Percentiles rank a stretch among this genome's conserved stretches.
These are phyloP conservation scores for Oryzaephilus surinamensis DNA, from an alignment of 1,140 invertebrate genomes.

Conservation along the genomic window DNA sequence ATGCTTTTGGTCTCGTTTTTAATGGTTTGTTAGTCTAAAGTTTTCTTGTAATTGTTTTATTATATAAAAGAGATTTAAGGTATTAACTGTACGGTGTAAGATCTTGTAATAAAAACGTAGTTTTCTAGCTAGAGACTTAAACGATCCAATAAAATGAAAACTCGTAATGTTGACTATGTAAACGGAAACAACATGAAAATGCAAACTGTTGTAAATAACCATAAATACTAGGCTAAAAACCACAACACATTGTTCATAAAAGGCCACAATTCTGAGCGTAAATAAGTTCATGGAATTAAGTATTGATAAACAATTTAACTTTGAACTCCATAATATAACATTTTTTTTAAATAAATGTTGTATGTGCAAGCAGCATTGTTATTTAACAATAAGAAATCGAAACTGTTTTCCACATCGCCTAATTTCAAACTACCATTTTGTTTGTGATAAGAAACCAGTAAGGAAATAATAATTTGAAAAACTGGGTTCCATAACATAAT, in stretches of 20 bases:
- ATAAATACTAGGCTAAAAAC: conserved; percentile 12
- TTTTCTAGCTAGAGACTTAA: too few relatives aligned
- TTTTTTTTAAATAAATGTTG: neutral
- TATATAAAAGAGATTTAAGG: neutral
- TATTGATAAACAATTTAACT: too few relatives aligned
- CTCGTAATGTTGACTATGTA: neutral
- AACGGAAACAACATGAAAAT: neutral
- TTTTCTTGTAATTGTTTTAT: neutral
- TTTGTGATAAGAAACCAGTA: too few relatives aligned
- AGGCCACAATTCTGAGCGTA: conserved; percentile 5
- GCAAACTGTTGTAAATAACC: conserved; percentile 14
- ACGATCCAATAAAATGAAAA: conserved; percentile 5
- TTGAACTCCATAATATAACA: too few relatives aligned
- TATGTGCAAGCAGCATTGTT: neutral
- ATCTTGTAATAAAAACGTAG: too few relatives aligned
- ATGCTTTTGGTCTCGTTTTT: too few relatives aligned
- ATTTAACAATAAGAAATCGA: neutral
- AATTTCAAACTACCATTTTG: too few relatives aligned
- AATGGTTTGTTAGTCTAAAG: neutral
- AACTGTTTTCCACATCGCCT: neutral
- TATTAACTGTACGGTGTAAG: too few relatives aligned
- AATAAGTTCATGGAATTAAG: conserved; percentile 11
- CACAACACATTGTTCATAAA: conserved; percentile 13
- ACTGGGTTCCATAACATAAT: too few relatives aligned
- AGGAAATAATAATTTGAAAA: too few relatives aligned